These are phyloP conservation scores for Lordiphosa andalusiaca DNA, from an alignment of 2,888 invertebrate species.

Conservation along the genomic window DNA sequence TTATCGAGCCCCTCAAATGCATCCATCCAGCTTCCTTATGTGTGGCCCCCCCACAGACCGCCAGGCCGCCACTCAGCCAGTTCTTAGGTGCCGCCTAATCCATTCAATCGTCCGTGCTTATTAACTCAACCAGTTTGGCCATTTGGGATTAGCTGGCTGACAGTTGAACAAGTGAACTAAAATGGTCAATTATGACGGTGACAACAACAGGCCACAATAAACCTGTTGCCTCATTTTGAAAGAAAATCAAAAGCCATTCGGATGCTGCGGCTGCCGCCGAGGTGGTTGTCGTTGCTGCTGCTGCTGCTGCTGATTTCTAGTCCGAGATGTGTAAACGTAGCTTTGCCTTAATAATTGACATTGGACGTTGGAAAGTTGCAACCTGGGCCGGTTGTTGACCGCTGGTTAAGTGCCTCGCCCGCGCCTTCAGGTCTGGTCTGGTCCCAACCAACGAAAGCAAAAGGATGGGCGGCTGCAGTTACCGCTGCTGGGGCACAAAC, in stretches of 20 bases:
- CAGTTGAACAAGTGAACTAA: constrained; percentile 33
- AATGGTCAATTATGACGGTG: constrained; percentile 56
- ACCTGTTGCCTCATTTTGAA: constrained; percentile 7
- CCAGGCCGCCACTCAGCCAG: too few relatives aligned
- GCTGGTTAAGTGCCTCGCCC: constrained; percentile 39
- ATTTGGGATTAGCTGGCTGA: constrained; percentile 7
- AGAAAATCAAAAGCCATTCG: constrained; percentile 6
- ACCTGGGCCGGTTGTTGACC: constrained; percentile 63
- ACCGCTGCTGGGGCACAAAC: too few relatives aligned
- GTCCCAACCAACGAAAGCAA: constrained; percentile 58
- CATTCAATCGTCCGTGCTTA: too few relatives aligned
- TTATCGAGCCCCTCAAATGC: too few relatives aligned
- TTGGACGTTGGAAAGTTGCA: constrained; percentile 64
- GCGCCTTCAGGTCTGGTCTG: constrained; percentile 38
- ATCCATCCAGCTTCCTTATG: too few relatives aligned
- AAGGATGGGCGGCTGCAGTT: constrained; percentile 44
- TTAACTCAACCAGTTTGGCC: too few relatives aligned
- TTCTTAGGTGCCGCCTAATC: too few relatives aligned
- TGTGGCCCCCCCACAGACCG: too few relatives aligned
- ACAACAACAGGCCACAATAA: constrained; percentile 8
- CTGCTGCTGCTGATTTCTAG: constrained; percentile 29
- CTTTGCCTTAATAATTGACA: constrained; percentile 69
- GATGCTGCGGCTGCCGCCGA: constrained; percentile 5
- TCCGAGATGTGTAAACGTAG: constrained; percentile 55
- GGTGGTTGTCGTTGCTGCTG: constrained; percentile 35